Evolutionary conservation across 1,140 invertebrate genomes (phyloP).

Genomic region (Aphelenchoides besseyi): DNA sequence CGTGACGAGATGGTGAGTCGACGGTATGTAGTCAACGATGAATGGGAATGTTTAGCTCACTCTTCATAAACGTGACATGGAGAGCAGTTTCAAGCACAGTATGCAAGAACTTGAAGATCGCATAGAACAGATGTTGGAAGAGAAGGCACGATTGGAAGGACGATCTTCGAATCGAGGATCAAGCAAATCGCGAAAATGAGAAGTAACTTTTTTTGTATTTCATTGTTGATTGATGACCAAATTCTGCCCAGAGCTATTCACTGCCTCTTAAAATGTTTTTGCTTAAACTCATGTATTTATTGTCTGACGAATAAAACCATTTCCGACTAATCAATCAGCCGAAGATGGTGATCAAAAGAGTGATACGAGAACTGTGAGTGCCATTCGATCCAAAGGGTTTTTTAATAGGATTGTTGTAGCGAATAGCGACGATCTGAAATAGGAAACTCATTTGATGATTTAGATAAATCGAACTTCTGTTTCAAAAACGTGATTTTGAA

Average conservation of each 20-base stretch:
- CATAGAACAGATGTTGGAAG: conserved; percentile 34
- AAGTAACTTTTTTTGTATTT: too few species aligned
- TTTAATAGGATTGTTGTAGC: background rate
- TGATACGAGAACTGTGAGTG: background rate
- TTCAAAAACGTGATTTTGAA: background rate
- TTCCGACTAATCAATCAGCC: background rate
- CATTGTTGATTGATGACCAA: too few species aligned
- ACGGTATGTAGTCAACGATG: too few species aligned
- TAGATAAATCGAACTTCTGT: background rate
- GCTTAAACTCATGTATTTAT: background rate
- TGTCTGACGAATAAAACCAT: background rate
- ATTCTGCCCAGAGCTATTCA: too few species aligned
- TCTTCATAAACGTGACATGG: conserved; percentile 29
- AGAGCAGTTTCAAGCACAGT: conserved; percentile 18
- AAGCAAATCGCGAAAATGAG: conserved; percentile 21
- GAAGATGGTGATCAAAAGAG: background rate
- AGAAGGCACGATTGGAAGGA: conserved; percentile 36
- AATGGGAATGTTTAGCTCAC: background rate
- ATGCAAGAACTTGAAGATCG: conserved; percentile 24
- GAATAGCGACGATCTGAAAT: background rate
- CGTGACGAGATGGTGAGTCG: conserved; percentile 46
- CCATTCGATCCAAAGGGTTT: background rate
- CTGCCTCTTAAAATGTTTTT: too few species aligned
- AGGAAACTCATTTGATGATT: background rate
- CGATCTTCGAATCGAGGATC: conserved; percentile 5